A percentile compares a stretch with the other conserved stretches of the same genome.
Evolutionary conservation across 2,797 vertebrate species (phyloP).

Genomic region (Neoniphon sammara): DNA sequence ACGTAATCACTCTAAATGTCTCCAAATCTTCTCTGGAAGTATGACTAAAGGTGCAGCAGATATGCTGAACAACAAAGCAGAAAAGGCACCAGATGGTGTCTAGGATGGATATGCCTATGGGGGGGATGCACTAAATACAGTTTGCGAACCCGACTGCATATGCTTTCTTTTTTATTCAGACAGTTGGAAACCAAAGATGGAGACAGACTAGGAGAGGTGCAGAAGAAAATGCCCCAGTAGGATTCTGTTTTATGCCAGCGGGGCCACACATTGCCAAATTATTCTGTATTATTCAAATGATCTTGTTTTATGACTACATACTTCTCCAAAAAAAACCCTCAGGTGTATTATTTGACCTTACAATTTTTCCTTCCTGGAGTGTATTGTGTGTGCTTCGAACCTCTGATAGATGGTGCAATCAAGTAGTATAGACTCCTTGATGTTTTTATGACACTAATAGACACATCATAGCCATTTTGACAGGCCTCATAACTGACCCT

Average conservation of each 20-base stretch:
- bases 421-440: conserved; percentile 17
- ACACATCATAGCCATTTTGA: conserved; percentile 8
- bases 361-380: conserved; percentile 10
- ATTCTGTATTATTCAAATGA: conserved; percentile 9
- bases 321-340: conserved; percentile 24
- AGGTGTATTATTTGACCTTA: conserved; percentile 40
- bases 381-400: conserved; percentile 50
- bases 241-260: conserved; percentile 22
- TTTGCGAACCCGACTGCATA: too few species aligned
- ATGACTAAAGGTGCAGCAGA: too few species aligned
- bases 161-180: too few species aligned
- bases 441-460: conserved; percentile 23
- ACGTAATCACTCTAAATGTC: too few species aligned
- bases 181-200: background rate
- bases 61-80: too few species aligned
- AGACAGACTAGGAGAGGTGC: background rate
- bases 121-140: too few species aligned
- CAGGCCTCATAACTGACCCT: background rate
- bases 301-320: background rate
- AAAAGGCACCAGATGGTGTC: too few species aligned
- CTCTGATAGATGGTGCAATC: conserved; percentile 49
- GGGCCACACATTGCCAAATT: conserved; percentile 9
- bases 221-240: conserved; percentile 5
- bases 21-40: too few species aligned
- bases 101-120: too few species aligned